Conservation (phyloP, 2,797 vertebrate species). For the Parotocinclus haroldoi region DNA sequence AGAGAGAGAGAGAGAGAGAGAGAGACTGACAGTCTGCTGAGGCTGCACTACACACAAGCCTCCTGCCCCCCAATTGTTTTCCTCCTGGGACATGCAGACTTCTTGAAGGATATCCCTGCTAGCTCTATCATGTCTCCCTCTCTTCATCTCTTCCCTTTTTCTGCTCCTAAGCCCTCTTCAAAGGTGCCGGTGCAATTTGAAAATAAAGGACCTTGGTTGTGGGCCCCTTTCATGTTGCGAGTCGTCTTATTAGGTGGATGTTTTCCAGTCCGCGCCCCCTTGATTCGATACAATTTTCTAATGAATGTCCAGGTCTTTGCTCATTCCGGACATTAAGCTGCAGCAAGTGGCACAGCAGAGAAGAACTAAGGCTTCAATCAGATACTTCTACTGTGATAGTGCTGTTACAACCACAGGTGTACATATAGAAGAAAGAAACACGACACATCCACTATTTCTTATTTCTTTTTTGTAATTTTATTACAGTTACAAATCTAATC, state of each 20-base stretch:
- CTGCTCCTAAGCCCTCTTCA: constrained; percentile 53
- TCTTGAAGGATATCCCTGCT: constrained; percentile 52
- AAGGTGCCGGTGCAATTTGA: constrained; percentile 47
- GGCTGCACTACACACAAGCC: constrained; percentile 44
- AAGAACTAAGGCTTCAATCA: constrained; percentile 29
- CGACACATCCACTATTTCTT: constrained; percentile 4
- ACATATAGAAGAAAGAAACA: constrained; percentile 22
- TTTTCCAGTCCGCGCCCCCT: constrained; percentile 46
- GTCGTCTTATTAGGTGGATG: constrained; percentile 48
- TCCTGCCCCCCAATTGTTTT: constrained; percentile 37
- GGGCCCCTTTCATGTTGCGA: constrained; percentile 51
- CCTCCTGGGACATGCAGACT: constrained; percentile 44
- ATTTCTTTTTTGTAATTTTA: constrained; percentile 10
- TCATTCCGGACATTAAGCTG: constrained; percentile 43
- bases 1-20: constrained; percentile 27
- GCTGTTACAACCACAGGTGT: neutral
- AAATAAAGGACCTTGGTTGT: constrained; percentile 53
- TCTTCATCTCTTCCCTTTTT: constrained; percentile 36
- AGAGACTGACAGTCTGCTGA: constrained; percentile 45
- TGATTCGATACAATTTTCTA: constrained; percentile 55
- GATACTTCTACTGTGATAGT: constrained; percentile 8
- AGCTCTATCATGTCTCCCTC: constrained; percentile 29
- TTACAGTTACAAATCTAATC: neutral
- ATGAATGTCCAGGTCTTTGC: constrained; percentile 45
- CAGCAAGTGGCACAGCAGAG: constrained; percentile 25